Evolutionary conservation across 2,888 invertebrate species (phyloP).

Genomic region (Eilema sororculum): DNA sequence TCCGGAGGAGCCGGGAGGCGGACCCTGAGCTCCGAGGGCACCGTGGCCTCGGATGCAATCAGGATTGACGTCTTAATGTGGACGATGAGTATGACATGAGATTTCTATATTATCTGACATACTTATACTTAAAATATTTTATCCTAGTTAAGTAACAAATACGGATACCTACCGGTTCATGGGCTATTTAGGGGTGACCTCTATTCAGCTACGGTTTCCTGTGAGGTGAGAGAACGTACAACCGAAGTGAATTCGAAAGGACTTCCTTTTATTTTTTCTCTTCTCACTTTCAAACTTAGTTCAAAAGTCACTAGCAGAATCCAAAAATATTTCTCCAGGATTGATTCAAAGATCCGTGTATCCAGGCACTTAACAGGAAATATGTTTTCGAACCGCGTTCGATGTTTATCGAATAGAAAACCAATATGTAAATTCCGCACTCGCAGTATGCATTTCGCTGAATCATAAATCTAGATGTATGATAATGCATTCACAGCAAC

Average conservation of each 20-base stretch:
- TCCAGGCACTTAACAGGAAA: neutral
- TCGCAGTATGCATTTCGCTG: neutral
- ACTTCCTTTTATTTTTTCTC: neutral
- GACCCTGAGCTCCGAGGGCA: too few species aligned
- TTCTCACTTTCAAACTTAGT: neutral
- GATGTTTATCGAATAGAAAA: constrained; percentile 15
- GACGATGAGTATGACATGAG: too few species aligned
- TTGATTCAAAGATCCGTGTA: neutral
- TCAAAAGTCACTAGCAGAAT: neutral
- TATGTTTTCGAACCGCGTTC: constrained; percentile 11
- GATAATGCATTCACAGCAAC: neutral
- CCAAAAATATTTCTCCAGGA: neutral
- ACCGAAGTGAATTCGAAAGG: neutral
- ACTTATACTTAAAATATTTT: too few species aligned
- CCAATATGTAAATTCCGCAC: constrained; percentile 13
- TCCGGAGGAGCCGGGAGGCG: too few species aligned
- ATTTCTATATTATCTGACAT: too few species aligned
- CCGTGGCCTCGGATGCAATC: too few species aligned
- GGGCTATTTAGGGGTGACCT: too few species aligned
- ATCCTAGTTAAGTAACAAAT: too few species aligned
- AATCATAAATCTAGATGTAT: neutral
- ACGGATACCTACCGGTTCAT: too few species aligned
- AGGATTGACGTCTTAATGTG: too few species aligned
- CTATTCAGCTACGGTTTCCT: neutral
- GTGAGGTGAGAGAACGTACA: neutral